A percentile compares a stretch with the other conserved stretches of the same genome.
phyloP scores from a whole-genome alignment of 2,888 invertebrate genomes.

The Dione vanillae region DNA sequence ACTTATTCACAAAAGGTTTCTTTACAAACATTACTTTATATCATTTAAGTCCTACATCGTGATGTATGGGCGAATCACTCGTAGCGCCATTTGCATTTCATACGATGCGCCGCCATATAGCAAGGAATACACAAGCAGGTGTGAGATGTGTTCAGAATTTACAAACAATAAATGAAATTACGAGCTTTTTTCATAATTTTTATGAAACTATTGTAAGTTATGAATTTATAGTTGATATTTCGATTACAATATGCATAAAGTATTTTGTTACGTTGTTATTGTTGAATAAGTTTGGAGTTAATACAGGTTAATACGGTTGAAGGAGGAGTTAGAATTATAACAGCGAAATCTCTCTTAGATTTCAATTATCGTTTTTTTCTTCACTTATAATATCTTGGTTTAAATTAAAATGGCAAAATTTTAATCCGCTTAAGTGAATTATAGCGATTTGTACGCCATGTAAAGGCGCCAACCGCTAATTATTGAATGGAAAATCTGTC shows the following conservation, averaged over 20 bases:
- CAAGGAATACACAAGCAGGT: conserved; percentile 37
- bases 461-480: conserved; percentile 43
- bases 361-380: too few species aligned
- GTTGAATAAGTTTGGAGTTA: too few species aligned
- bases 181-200: neutral
- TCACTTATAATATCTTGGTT: conserved; percentile 30
- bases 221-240: neutral
- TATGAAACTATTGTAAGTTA: neutral
- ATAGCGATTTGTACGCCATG: conserved; percentile 52
- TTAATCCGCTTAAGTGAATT: conserved; percentile 50
- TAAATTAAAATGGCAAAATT: conserved; percentile 46
- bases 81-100: conserved; percentile 37
- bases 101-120: conserved; percentile 28
- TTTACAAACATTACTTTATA: conserved; percentile 18
- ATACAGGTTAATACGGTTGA: too few species aligned
- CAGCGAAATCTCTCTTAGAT: too few species aligned
- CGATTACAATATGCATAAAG: too few species aligned
- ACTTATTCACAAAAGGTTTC: neutral
- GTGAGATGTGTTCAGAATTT: conserved; percentile 31
- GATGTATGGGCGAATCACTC: conserved; percentile 31
- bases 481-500: conserved; percentile 26
- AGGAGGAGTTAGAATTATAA: too few species aligned
- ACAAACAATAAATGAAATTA: conserved; percentile 16
- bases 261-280: too few species aligned
- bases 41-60: conserved; percentile 25